Base-by-base conservation (phyloP, 2,797 vertebrate genomes). In the Intellagama lesueurii region DNA sequence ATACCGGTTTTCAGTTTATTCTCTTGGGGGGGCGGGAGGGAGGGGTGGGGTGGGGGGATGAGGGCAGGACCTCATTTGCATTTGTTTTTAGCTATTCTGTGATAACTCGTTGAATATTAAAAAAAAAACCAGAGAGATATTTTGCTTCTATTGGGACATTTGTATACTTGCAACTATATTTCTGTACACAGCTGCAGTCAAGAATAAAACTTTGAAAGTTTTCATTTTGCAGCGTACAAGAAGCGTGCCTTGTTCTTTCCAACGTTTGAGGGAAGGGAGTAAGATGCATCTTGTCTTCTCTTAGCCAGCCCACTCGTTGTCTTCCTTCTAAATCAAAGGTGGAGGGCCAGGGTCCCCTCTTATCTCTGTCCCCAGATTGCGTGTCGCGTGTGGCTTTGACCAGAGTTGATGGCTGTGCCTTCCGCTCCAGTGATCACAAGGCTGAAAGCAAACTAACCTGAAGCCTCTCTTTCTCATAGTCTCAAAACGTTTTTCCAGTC, bases 141-240 rank as follows among this genome's bases (percentile, higher is more conserved):
- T 98, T 97, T 97, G 97, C 97, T 98, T 98, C 98, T 97, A 96
- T 98, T 97, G 96, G 96, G 96, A 97, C 96, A 97, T 98, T 98
- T 98, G 97, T 98, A 98, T 98, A 98, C 96, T 98, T 96, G 97
- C 98, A 97, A 97, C 97, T 98, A 97, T 97, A 97, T 98, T 98
- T 98, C 98, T 99, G 98, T 99, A 98, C 98, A 98, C 97, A 97
- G 97, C 98, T 98, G 97, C 98, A 98, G 98, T 98, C 97, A 95
- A 97, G 97, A 98, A 98, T 98, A 99, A 98, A 98, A 97, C 95
- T 68, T 95, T 96, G 95, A 97, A 97, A 97, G 97, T 98, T 98
- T 97, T 97, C 95, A 97, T 95, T 96, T 96, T 96, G 96, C 91
- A 90, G 94, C 96, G 93, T 88, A 89, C 93, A 35, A 26, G 92